These are phyloP conservation scores for Oplegnathus fasciatus DNA, from an alignment of 2,113 vertebrate species.

Conservation along the genomic window DNA sequence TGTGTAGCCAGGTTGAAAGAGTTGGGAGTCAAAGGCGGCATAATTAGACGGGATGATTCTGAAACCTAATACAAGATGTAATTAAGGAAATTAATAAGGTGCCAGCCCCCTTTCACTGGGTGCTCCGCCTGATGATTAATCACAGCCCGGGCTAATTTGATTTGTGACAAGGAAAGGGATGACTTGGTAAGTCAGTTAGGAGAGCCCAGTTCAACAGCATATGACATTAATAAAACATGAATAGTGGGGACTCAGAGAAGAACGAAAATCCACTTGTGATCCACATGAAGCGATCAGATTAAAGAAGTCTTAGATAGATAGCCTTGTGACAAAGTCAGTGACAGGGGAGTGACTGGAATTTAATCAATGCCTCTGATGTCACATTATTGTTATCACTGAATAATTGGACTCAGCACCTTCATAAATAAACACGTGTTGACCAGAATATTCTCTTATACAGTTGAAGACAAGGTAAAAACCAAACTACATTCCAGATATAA, in stretches of 20 bases:
- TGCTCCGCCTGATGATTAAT: slow-evolving; percentile 85
- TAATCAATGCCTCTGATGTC: slow-evolving; percentile 45
- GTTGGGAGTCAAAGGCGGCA: slow-evolving; percentile 82
- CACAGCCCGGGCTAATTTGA: slow-evolving; percentile 85
- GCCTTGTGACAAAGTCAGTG: slow-evolving; percentile 43
- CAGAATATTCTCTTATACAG: slow-evolving; percentile 9
- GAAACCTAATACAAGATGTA: slow-evolving; percentile 87
- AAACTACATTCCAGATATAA: slow-evolving; percentile 6
- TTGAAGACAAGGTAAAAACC: not conserved
- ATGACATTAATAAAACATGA: slow-evolving; percentile 87
- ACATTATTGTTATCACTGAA: slow-evolving; percentile 44
- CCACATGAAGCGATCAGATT: slow-evolving; percentile 68
- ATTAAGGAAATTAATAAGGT: slow-evolving; percentile 89
- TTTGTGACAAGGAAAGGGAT: slow-evolving; percentile 86
- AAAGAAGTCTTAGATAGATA: slow-evolving; percentile 60
- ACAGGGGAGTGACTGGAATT: slow-evolving; percentile 38
- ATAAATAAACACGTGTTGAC: slow-evolving; percentile 19
- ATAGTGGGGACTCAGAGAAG: slow-evolving; percentile 51
- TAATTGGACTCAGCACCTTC: slow-evolving; percentile 16
- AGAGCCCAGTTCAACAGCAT: slow-evolving; percentile 77
- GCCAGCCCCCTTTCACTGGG: slow-evolving; percentile 81
- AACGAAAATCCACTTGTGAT: slow-evolving; percentile 66
- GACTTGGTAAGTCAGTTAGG: slow-evolving; percentile 83
- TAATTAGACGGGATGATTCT: slow-evolving; percentile 84
- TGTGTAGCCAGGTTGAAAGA: slow-evolving; percentile 81